Percentiles rank a stretch among this genome's conserved stretches.
Conservation (phyloP, 2,797 vertebrate species). For the Gymnocypris eckloni region DNA sequence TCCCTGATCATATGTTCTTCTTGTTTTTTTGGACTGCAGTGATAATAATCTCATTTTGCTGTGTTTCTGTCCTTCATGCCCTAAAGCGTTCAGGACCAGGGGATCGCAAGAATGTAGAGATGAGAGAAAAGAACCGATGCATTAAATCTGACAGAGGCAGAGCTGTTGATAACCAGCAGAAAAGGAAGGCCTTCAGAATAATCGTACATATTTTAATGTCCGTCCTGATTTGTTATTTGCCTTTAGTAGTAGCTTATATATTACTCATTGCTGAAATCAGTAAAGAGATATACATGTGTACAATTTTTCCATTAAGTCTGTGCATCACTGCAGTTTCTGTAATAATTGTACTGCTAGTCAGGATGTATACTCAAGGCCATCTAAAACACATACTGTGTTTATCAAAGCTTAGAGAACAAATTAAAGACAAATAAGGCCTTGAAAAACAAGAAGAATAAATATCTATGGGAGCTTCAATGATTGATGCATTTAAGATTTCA, state of each 20-base stretch:
- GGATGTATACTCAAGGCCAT: constrained; percentile 32
- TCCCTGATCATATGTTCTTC: constrained; percentile 18
- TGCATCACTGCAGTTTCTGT: constrained; percentile 9
- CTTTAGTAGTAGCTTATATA: background rate
- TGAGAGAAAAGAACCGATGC: background rate
- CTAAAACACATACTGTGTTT: constrained; percentile 3
- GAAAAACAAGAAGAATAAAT: background rate
- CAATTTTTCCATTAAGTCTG: background rate
- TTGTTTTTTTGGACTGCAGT: background rate
- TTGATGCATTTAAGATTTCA: background rate
- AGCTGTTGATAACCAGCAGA: constrained; percentile 54
- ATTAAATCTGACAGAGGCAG: background rate
- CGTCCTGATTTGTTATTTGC: constrained; percentile 19
- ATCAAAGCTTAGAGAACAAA: background rate
- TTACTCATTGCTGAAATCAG: background rate
- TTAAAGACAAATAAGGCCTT: background rate
- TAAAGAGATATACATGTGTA: background rate
- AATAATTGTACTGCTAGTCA: background rate
- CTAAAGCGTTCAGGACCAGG: constrained; percentile 24
- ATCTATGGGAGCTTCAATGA: background rate
- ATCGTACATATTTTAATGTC: constrained; percentile 22
- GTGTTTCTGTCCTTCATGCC: constrained; percentile 22
- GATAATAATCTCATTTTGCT: constrained; percentile 32
- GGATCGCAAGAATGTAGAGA: background rate
- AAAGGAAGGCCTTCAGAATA: constrained; percentile 47